phyloP scores from a whole-genome alignment of 2,113 vertebrate species.

The Meriones unguiculatus region DNA sequence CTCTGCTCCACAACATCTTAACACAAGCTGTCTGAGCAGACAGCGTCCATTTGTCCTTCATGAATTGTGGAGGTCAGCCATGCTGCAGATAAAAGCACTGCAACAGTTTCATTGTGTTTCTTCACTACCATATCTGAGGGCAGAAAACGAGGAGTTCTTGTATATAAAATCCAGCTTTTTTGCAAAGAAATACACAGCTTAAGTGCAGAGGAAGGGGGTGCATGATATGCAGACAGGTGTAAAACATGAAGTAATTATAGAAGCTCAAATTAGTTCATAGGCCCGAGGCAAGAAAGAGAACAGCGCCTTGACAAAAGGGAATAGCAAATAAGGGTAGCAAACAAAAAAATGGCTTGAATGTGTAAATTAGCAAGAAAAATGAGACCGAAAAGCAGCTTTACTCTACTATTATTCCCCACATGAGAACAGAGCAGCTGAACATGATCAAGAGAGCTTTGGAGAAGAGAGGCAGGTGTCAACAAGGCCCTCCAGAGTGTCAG shows the following conservation, averaged over 20 bases:
- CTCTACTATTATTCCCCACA: slow-evolving; percentile 94
- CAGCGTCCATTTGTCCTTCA: slow-evolving; percentile 89
- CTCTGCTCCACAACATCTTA: slow-evolving; percentile 87
- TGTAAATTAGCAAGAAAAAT: slow-evolving; percentile 99
- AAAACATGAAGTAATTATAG: slow-evolving; percentile 98
- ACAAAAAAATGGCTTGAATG: slow-evolving; percentile 99
- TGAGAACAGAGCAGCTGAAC: slow-evolving; percentile 95
- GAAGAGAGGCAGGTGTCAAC: slow-evolving; percentile 94
- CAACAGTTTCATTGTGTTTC: slow-evolving; percentile 88
- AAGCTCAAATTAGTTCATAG: slow-evolving; percentile 98
- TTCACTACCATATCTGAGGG: slow-evolving; percentile 79
- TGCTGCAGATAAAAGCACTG: slow-evolving; percentile 83
- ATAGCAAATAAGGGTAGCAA: slow-evolving; percentile 96
- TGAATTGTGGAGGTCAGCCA: slow-evolving; percentile 89
- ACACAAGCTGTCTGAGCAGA: slow-evolving; percentile 89
- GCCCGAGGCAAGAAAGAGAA: slow-evolving; percentile 94
- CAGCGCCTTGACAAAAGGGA: slow-evolving; percentile 92
- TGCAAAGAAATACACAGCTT: slow-evolving; percentile 88
- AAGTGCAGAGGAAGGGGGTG: slow-evolving; percentile 90
- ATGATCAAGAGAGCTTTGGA: slow-evolving; percentile 96
- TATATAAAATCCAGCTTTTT: slow-evolving; percentile 82
- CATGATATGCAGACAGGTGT: slow-evolving; percentile 99
- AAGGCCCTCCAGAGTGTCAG: slow-evolving; percentile 93
- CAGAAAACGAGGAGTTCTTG: slow-evolving; percentile 82
- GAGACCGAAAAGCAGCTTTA: slow-evolving; percentile 97